A percentile compares a stretch with the other conserved stretches of the same genome.
These are phyloP conservation scores for Chascanopsetta lugubris DNA, from an alignment of 2,113 vertebrate species.

Conservation along the genomic window DNA sequence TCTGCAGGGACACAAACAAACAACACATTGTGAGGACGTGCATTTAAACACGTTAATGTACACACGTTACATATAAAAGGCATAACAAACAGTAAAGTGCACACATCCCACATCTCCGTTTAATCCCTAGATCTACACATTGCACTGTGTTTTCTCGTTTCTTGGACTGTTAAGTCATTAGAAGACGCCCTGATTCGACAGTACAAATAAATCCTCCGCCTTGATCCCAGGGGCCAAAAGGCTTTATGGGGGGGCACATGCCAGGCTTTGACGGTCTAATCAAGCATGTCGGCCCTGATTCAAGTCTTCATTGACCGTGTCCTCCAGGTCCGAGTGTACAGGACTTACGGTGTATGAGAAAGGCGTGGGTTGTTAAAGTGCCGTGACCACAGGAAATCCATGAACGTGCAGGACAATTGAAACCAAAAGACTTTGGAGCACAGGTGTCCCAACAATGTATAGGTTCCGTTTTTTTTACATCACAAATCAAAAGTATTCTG, in stretches of 20 bases:
- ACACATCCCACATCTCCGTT: no score
- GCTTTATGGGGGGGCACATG: constrained; percentile 70
- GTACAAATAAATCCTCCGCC: constrained; percentile 19
- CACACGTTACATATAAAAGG: neutral
- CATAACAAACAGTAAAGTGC: no score
- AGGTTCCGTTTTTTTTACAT: no score
- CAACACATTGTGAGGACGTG: neutral
- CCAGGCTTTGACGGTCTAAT: constrained; percentile 70
- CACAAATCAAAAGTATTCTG: neutral
- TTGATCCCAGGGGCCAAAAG: constrained; percentile 41
- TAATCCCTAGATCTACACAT: neutral
- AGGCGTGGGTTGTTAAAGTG: constrained; percentile 60
- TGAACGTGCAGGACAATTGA: constrained; percentile 31
- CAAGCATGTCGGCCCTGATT: constrained; percentile 67
- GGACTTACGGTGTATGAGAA: constrained; percentile 63
- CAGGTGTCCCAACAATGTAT: no score
- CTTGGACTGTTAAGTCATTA: neutral
- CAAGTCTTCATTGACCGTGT: constrained; percentile 68
- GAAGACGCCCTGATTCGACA: constrained; percentile 3
- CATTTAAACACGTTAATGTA: neutral
- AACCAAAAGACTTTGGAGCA: no score
- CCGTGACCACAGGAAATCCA: constrained; percentile 61
- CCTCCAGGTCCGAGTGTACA: constrained; percentile 53
- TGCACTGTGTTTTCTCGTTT: neutral
- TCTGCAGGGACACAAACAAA: constrained; percentile 78